Evolutionary conservation across 2,797 vertebrate species (phyloP).

Genomic region (Peromyscus melanophrys): DNA sequence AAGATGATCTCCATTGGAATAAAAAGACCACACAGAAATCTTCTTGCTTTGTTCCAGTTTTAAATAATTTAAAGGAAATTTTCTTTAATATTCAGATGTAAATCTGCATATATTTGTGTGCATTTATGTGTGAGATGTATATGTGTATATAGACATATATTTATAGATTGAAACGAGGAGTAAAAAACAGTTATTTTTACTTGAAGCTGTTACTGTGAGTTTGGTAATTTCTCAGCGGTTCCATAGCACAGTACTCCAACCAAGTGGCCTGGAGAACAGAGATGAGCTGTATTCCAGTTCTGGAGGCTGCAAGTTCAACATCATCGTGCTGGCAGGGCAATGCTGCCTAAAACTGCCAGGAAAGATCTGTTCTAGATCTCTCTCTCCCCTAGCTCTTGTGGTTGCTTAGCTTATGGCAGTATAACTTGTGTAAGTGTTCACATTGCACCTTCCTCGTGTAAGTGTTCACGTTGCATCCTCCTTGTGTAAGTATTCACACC

Average conservation of each 20-base stretch:
- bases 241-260: background rate
- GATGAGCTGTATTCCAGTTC: background rate
- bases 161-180: background rate
- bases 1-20: background rate
- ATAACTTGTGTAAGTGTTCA: background rate
- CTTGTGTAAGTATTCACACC: background rate
- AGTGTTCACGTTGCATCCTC: background rate
- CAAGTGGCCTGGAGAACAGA: background rate
- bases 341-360: background rate
- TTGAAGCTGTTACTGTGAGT: background rate
- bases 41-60: slow-evolving; percentile 40
- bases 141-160: background rate
- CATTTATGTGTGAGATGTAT: background rate
- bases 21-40: background rate
- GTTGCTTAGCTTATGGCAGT: background rate
- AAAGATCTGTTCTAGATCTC: background rate
- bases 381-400: background rate
- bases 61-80: background rate
- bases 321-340: background rate
- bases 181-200: background rate
- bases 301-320: background rate
- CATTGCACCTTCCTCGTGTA: fast-evolving
- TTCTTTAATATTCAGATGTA: background rate
- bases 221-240: background rate
- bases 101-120: background rate